Evolutionary conservation across 2,888 invertebrate genomes (phyloP), one percentile per base, ranked within the genome.

Genomic region (Ennomos quercinarius): DNA sequence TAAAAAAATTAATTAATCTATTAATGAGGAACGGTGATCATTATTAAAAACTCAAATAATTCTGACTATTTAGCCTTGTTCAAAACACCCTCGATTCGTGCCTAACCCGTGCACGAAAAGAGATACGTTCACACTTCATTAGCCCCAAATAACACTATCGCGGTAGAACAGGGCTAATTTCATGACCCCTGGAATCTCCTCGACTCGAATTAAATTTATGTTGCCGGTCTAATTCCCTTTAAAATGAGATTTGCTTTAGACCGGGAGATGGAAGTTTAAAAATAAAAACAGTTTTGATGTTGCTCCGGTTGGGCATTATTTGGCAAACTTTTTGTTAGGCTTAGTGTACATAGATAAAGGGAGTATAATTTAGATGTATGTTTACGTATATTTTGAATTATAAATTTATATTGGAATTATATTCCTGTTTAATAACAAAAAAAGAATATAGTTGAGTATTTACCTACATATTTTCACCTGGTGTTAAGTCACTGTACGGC

Each of bases 191-290:
- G 68, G 73, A 80, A 77, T 76, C 76, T 77, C 74, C 71, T 67
- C 69, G 72, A 74, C 72, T 78, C 77, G 78, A 82, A 82, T 80
- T 70, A 76, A 83, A 83, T 84, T 81, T 80, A 83, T 79, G 67
- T 53, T 37, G 60, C 62, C 40, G 66, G 71, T 68, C 72, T 76
- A 77, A 73, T 74, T 76, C 72, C 60, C 44, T 71, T 70, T 75
- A 70, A 75, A 76, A 73, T 66, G 72, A 73, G 74, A 77, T 76
- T 80, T 73, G 74, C 11, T 13, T 39, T 48, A 38, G 48, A 11
- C 12, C 17, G 13, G 27, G 42, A 47, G 37, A 27, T 17, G 17
- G 11, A 0, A n/a, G 41, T 8, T 47, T 36, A 10, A 35, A 13
- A 40, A 45, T 40, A n/a, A 27, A 27, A 34, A 34, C 11, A 27